A percentile compares a stretch with the other conserved stretches of the same genome.
phyloP scores from a whole-genome alignment of 2,113 vertebrate species.

The Crypturellus undulatus region DNA sequence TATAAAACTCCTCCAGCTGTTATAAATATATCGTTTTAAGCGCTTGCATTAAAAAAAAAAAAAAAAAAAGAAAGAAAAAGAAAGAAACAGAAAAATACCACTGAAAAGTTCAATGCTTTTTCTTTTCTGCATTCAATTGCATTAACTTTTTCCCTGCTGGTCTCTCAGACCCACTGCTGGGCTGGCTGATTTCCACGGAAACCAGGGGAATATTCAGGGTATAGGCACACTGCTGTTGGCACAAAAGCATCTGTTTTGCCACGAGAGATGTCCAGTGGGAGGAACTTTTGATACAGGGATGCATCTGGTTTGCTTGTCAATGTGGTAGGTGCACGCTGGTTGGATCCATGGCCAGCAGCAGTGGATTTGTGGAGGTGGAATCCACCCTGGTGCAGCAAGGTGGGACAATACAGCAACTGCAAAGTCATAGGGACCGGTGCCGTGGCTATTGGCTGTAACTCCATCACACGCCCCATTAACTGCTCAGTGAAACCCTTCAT shows the following conservation, averaged over 20 bases:
- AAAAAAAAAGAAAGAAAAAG: background rate
- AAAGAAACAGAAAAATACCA: conserved; percentile 48
- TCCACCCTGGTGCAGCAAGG: background rate
- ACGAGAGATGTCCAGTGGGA: background rate
- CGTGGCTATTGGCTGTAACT: background rate
- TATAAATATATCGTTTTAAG: conserved; percentile 68
- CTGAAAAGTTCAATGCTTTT: conserved; percentile 63
- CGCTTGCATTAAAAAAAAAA: conserved; percentile 53
- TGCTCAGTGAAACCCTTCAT: background rate
- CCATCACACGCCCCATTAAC: background rate
- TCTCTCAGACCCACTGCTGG: conserved; percentile 43
- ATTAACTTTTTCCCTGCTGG: conserved; percentile 70
- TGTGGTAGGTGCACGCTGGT: background rate
- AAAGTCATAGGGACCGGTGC: background rate
- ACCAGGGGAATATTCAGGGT: background rate
- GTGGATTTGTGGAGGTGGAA: background rate
- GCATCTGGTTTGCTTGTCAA: background rate
- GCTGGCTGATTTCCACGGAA: conserved; percentile 43
- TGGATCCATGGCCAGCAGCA: background rate
- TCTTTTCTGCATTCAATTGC: conserved; percentile 43
- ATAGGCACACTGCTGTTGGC: background rate
- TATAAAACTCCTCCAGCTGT: conserved; percentile 72
- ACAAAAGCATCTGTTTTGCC: background rate
- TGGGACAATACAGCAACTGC: background rate
- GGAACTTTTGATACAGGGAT: background rate